Evolutionary conservation across 2,113 vertebrate species (phyloP), one percentile per base, ranked within the genome.

Genomic region (Sterna hirundo): DNA sequence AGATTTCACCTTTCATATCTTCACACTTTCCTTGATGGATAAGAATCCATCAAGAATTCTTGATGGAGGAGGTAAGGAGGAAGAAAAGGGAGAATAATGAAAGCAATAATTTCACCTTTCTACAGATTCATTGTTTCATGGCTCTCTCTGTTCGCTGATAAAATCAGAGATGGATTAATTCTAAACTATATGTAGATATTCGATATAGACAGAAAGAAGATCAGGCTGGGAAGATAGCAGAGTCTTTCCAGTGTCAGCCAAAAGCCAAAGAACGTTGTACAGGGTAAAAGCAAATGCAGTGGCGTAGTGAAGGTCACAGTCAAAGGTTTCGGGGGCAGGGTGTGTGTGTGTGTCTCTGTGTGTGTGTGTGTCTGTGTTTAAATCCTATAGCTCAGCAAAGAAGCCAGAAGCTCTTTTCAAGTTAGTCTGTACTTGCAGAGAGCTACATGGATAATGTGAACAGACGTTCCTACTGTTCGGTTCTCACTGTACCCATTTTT

Each of bases 381-480:
- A 91, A 90, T 80, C 84, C 87, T 62, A 66, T 27, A 85, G 89
- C 68, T 88, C 82, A 88, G 46, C 42, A 58, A 64, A 36, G 84
- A 85, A 91, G 54, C 42, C 66, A 80, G 74, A 70, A 36, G 70
- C 36, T 96, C 89, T 95, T 96, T 90, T 88, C 75, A 94, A 91
- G 68, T 74, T 70, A 66, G 76, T 26, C n/a, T 90, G 5, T 32
- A 62, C 70, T 95, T 86, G 42, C 23, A 89, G 62, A 71, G 38
- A 93, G 29, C 47, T 86, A 77, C 36, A 32, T 6, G 20, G 60
- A 46, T 90, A 75, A 60, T 0, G 0, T 8, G 18, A 88, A 30
- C 34, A 77, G 51, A 66, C 75, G n/a, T 36, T 93, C 68, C 85
- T 51, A 25, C 82, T 87, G 46, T 47, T 92, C 76, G 38, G 18